Conservation (phyloP, 2,888 invertebrate genomes). For the Aricia artaxerxes region DNA sequence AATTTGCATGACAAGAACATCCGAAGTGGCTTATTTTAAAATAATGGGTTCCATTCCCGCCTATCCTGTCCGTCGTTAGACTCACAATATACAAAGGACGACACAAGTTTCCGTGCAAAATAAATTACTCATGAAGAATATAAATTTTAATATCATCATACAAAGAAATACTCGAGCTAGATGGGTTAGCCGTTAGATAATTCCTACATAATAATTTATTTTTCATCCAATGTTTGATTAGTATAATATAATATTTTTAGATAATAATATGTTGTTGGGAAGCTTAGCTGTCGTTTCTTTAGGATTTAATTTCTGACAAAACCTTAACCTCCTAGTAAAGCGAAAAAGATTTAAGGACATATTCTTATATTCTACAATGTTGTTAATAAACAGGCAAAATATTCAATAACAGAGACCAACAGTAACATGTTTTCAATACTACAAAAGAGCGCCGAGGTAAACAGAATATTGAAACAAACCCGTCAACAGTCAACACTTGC, state of each 20-base stretch:
- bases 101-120: constrained; percentile 24
- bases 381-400: no score
- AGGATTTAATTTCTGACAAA: no score
- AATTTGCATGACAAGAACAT: constrained; percentile 4
- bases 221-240: no score
- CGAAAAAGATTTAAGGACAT: no score
- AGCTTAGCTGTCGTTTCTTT: no score
- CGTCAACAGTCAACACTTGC: background rate
- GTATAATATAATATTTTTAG: no score
- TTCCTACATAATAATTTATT: no score
- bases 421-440: no score
- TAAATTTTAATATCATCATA: constrained; percentile 25
- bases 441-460: background rate
- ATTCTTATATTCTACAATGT: no score
- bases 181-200: background rate
- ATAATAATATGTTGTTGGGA: no score
- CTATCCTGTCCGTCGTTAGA: constrained; percentile 18
- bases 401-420: no score
- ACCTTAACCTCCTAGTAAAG: no score
- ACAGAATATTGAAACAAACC: background rate
- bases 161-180: background rate
- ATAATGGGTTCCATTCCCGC: constrained; percentile 4
- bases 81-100: constrained; percentile 24
- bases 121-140: constrained; percentile 29
- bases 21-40: background rate